Conservation (phyloP, 2,888 invertebrate genomes). For the Caenorhabditis drosophilae region DNA sequence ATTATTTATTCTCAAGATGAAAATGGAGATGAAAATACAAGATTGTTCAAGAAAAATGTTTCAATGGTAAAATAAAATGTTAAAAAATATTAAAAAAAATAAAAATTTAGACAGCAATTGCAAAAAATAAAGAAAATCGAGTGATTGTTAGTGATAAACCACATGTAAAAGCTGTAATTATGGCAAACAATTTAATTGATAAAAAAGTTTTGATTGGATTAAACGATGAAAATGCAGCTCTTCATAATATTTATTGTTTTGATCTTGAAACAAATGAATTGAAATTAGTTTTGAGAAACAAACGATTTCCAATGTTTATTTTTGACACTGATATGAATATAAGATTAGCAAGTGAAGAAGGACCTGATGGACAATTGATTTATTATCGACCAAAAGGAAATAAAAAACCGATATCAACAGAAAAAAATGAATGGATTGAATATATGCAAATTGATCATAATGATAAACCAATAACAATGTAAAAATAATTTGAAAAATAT, state of each 20-base stretch:
- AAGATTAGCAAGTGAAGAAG: constrained; percentile 61
- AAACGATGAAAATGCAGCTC: constrained; percentile 65
- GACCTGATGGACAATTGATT: constrained; percentile 55
- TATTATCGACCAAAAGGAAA: constrained; percentile 40
- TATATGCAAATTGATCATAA: constrained; percentile 61
- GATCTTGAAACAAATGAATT: constrained; percentile 62
- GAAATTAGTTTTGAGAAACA: constrained; percentile 54
- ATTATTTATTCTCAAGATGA: constrained; percentile 66
- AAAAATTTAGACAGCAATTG: constrained; percentile 12
- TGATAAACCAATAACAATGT: constrained; percentile 65
- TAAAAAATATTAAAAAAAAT: not conserved
- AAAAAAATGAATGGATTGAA: constrained; percentile 58
- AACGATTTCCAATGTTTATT: constrained; percentile 61
- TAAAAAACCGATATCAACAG: constrained; percentile 44
- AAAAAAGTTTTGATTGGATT: constrained; percentile 58
- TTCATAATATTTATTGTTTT: constrained; percentile 65
- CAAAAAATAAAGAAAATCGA: constrained; percentile 19
- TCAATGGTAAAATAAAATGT: constrained; percentile 37
- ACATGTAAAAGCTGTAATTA: constrained; percentile 59
- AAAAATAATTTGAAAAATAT: constrained; percentile 7
- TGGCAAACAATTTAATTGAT: constrained; percentile 60
- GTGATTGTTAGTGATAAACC: constrained; percentile 54
- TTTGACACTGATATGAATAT: constrained; percentile 62
- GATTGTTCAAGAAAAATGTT: constrained; percentile 66
- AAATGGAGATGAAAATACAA: constrained; percentile 67